Evolutionary conservation across 2,113 vertebrate species (phyloP), one percentile per base, ranked within the genome.

Genomic region (Camelus dromedarius): DNA sequence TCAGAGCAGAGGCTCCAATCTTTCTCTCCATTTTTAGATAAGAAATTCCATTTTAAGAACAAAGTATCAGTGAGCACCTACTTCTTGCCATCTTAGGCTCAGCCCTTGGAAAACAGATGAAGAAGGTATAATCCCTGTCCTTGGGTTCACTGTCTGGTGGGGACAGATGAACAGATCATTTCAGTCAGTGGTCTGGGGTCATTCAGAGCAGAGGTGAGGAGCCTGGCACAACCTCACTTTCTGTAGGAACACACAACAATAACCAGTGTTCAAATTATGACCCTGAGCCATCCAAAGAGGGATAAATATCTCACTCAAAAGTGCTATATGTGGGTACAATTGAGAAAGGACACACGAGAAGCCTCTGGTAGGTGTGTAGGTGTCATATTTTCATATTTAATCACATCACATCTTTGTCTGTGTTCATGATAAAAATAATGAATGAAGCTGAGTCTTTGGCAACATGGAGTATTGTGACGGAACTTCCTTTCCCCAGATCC

Each of bases 11-110:
- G 66, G 92, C 50, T 60, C 18, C 11, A 26, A 3, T 70, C 32
- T 10, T 38, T 81, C 66, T 18, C 28, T 48, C 35, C 32, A 46
- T 62, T 81, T 75, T 84, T 54, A 84, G 70, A 56, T 69, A 75
- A 32, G 70, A 96, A 89, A 84, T 35, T 75, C 15, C 48, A 58
- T 82, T 93, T 95, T 73, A 79, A 64, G n/a, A 95, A 80, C 35
- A 75, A 75, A 89, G 56, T 32, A 82, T 46, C 67, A 83, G 64
- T 80, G 24, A 85, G 52, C 15, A 70, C 26, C 85, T n/a, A 60
- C 15, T 73, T 83, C n/a, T 70, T 85, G 67, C 52, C 56, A 70
- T 66, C 46, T 66, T 95, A 93, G 24, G 22, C 5, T n/a, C 42
- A 48, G 20, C 6, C 28, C 58, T 88, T 84, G 38, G 64, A 24